Percentiles rank a stretch among this genome's conserved stretches.
These are phyloP conservation scores for Drosophila merina DNA, from an alignment of 2,888 invertebrate species.

Conservation along the genomic window DNA sequence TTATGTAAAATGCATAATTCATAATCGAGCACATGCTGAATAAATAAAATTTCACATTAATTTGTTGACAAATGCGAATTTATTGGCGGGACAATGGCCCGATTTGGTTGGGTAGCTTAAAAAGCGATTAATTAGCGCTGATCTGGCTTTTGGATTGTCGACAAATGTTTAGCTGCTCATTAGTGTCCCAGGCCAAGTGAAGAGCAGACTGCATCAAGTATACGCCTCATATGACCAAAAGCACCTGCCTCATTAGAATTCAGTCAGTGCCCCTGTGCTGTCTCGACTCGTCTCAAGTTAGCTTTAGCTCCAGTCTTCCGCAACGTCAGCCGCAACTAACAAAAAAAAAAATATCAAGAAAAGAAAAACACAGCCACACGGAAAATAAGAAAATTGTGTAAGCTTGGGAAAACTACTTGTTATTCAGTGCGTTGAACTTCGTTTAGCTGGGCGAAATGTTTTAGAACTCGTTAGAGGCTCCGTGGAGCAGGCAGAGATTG, in stretches of 20 bases:
- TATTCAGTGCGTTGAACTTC: constrained; percentile 76
- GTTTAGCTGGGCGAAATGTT: constrained; percentile 76
- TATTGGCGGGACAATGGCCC: constrained; percentile 54
- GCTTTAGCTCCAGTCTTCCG: constrained; percentile 43
- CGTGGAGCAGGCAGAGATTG: constrained; percentile 49
- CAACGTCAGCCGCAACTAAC: constrained; percentile 30
- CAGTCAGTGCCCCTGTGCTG: constrained; percentile 53
- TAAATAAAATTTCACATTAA: constrained; percentile 68
- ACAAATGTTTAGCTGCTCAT: constrained; percentile 73
- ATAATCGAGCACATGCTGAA: constrained; percentile 63
- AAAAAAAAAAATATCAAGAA: constrained; percentile 11
- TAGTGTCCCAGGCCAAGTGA: constrained; percentile 30
- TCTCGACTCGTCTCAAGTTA: constrained; percentile 59
- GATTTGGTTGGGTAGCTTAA: constrained; percentile 54
- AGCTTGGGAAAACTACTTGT: constrained; percentile 63
- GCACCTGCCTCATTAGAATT: constrained; percentile 70
- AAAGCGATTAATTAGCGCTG: constrained; percentile 69
- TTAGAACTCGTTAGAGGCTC: constrained; percentile 71
- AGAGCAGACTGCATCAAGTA: constrained; percentile 46
- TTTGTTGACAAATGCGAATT: constrained; percentile 73
- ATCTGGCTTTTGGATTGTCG: constrained; percentile 56
- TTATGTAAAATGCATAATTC: constrained; percentile 53
- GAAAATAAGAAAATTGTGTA: constrained; percentile 39
- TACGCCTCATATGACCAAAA: constrained; percentile 60
- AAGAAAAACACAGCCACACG: constrained; percentile 19